A percentile compares a stretch with the other conserved stretches of the same genome.
phyloP scores from a whole-genome alignment of 2,888 invertebrate species.

The Globia sparganii region DNA sequence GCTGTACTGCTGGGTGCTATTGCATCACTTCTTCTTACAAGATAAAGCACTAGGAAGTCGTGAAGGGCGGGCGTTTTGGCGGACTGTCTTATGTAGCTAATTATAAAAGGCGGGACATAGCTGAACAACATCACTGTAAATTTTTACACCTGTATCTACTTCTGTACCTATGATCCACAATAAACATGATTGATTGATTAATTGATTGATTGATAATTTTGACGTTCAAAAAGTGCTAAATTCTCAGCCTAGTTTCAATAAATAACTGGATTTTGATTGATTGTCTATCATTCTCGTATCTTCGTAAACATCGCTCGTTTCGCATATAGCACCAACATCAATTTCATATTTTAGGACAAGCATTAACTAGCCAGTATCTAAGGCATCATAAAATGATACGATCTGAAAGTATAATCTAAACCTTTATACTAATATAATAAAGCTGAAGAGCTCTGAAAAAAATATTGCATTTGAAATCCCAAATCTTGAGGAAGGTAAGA shows the following conservation, averaged over 20 bases:
- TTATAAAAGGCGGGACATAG: too few relatives aligned
- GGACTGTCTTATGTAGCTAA: background rate
- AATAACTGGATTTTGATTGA: background rate
- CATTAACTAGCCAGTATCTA: background rate
- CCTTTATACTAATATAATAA: background rate
- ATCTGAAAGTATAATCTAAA: background rate
- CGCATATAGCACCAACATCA: background rate
- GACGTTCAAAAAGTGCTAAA: background rate
- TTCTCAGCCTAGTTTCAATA: background rate
- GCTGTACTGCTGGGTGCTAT: background rate
- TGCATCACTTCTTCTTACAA: background rate
- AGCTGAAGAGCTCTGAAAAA: background rate
- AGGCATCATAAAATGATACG: background rate
- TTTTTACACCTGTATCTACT: too few relatives aligned
- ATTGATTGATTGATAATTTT: too few relatives aligned
- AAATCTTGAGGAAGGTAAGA: too few relatives aligned
- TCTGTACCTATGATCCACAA: too few relatives aligned
- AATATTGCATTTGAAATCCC: too few relatives aligned
- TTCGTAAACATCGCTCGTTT: background rate
- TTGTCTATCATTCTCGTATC: background rate
- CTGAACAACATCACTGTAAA: too few relatives aligned
- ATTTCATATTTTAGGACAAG: background rate
- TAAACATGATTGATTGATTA: too few relatives aligned
- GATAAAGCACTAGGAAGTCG: background rate
- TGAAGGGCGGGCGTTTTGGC: background rate